Percentiles rank a stretch among this genome's conserved stretches.
These are phyloP conservation scores for Corvus cornix DNA, from an alignment of 2,113 vertebrate species.

Conservation along the genomic window DNA sequence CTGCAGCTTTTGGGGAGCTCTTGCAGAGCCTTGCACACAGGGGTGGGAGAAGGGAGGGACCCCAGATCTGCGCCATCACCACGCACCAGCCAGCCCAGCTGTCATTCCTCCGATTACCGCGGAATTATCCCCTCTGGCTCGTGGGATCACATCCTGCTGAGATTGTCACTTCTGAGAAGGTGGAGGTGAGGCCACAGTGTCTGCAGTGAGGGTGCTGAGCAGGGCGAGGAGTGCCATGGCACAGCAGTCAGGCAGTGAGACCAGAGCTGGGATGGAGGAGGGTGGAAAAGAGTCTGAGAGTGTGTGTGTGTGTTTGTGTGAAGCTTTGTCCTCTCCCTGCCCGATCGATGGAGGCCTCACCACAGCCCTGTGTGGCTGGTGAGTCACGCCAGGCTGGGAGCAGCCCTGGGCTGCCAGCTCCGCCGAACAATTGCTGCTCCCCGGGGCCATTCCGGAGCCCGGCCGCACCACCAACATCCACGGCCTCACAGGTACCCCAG, in stretches of 20 bases:
- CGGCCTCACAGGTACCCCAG: background rate
- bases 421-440: background rate
- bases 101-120: fast-evolving
- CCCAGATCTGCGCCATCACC: fast-evolving
- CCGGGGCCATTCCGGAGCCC: background rate
- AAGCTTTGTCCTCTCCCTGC: conserved; percentile 1
- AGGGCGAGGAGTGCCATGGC: fast-evolving
- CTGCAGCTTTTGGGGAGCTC: background rate
- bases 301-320: background rate
- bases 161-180: background rate
- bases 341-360: background rate
- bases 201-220: background rate
- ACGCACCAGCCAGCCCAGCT: fast-evolving
- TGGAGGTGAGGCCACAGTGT: background rate
- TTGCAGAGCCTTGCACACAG: background rate
- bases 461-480: fast-evolving
- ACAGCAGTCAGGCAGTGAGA: fast-evolving
- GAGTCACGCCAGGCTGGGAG: background rate
- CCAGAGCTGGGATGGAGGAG: background rate
- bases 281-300: background rate
- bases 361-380: background rate
- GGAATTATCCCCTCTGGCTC: background rate
- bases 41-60: background rate
- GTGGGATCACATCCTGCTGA: background rate
- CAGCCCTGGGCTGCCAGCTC: background rate